Evolutionary conservation across 2,888 invertebrate species (phyloP), one percentile per base, ranked within the genome.

Genomic region (Gandaritis pyraliata): DNA sequence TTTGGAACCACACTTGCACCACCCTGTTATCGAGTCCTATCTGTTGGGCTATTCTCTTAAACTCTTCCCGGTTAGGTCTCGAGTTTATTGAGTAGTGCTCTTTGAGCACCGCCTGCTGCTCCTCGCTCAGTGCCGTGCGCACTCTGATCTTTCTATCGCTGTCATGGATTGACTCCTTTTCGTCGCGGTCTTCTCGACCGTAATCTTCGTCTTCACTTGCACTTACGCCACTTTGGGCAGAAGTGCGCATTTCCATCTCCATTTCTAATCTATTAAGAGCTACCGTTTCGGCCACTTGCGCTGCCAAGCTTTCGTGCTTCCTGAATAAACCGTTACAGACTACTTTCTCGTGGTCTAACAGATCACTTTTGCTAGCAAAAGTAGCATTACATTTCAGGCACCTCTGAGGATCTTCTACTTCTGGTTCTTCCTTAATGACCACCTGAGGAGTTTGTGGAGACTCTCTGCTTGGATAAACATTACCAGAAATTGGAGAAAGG

Each of bases 1-100:
- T 98, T 90, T 98, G 98, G 83, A 98, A 98, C 98, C 98, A 98
- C 6, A 98, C 98, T 93, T 98, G 96, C 3, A 97, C 96, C 1
- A 97, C 97, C 60, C 97, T 93, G 45, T 96, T 95, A 58, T 95
- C 96, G 73, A 96, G 95, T 55, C 95, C 95, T 45, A 95, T 93
- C 64, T 93, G 93, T 16, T 96, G 95, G 2, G 98, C 98, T 74
- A 99, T 97, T 81, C 96, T 94, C 54, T 96, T 95, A 73, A 99
- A 95, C 81, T 99, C 99, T 72, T 98, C 98, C 51, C 98, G 96
- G 79, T 97, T 97, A 1, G 99, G 99, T 64, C 98, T 94, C 8
- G 98, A 96, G 88, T 99, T 99, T 16, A 95, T 86, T 52, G 96
- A 94, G 84, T 98, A 99, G 82, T 98, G 97, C 66, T 96, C 95